Base-by-base conservation (phyloP, 2,888 invertebrate species). In the Heteropelma amictum region DNA sequence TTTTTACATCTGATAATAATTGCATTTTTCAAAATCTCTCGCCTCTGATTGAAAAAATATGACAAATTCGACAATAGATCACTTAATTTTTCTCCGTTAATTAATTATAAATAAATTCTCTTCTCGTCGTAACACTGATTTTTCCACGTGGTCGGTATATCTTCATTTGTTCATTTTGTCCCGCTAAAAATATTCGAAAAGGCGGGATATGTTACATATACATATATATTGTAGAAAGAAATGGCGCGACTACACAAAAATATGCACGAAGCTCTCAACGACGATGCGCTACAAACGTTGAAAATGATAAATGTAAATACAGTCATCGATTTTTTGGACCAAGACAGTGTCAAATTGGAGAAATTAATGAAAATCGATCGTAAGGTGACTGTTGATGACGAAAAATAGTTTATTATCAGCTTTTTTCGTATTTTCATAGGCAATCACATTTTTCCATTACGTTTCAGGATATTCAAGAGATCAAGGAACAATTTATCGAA, bases 321-420 rank as follows among this genome's bases (percentile, higher is more conserved):
- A 7, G 86, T 92, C 40, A 82, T 90, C 33, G 92, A 94, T 81
- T 93, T 93, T 86, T 86, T 93, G 70, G 87, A 90, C 78, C 90
- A 91, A 81, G 92, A 93, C 81, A 86, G 90, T 12, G 91, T 91
- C 72, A 92, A 91, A 79, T 82, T 94, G 74, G 85, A 90, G 35
- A 84, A 83, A 12, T 80, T 91, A 56, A 90, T 91, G 6, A 90
- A 90, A 82, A 86, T 60, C 10, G 30, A 67, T 21, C 17, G 5
- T 14, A 8, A 33, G 90, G 80, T 77, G 83, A 63, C 45, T 54
- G 76, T 35, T 4, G 3, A 10, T 35, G n/a, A 8, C 35, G 1
- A 10, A 5, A 12, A 17, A 14, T 17, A n/a, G 10, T 49, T 38
- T 3, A 12, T 17, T 14, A 26, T 38, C 8, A 10, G 30, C 19